Percentiles rank a stretch among this genome's conserved stretches.
Evolutionary conservation across 1,140 invertebrate genomes (phyloP).

Genomic region (Delia radicum): DNA sequence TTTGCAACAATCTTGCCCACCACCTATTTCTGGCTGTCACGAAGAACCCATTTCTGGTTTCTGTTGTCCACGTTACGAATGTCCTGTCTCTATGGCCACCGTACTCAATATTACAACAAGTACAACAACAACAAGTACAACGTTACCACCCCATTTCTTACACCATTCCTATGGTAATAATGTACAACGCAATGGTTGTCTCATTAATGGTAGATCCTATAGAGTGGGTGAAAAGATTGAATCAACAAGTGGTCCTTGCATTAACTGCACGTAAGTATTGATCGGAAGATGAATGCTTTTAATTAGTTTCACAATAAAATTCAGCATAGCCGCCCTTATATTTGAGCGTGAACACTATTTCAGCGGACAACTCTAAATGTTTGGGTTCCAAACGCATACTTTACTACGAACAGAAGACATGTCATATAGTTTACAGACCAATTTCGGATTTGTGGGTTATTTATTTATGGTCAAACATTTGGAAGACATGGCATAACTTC

Average conservation of each 20-base stretch:
- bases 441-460: too few species aligned
- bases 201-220: constrained; percentile 79
- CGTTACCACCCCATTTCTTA: constrained; percentile 77
- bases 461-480: too few species aligned
- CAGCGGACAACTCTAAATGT: too few species aligned
- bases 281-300: background rate
- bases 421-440: too few species aligned
- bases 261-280: constrained; percentile 86
- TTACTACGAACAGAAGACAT: too few species aligned
- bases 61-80: constrained; percentile 93
- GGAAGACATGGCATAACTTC: too few species aligned
- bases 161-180: constrained; percentile 75
- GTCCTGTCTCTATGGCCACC: constrained; percentile 81
- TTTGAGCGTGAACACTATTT: too few species aligned
- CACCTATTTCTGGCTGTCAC: constrained; percentile 85
- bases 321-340: too few species aligned
- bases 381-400: too few species aligned
- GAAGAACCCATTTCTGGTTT: constrained; percentile 90
- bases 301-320: background rate
- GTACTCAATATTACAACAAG: constrained; percentile 77
- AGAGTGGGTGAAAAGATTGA: constrained; percentile 79
- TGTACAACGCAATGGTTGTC: constrained; percentile 75
- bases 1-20: constrained; percentile 91
- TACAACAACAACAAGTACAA: constrained; percentile 83
- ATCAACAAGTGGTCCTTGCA: constrained; percentile 84